Percentiles rank a stretch among this genome's conserved stretches.
These are phyloP conservation scores for Pteromalus puparum DNA, from an alignment of 1,140 invertebrate species.

Conservation along the genomic window DNA sequence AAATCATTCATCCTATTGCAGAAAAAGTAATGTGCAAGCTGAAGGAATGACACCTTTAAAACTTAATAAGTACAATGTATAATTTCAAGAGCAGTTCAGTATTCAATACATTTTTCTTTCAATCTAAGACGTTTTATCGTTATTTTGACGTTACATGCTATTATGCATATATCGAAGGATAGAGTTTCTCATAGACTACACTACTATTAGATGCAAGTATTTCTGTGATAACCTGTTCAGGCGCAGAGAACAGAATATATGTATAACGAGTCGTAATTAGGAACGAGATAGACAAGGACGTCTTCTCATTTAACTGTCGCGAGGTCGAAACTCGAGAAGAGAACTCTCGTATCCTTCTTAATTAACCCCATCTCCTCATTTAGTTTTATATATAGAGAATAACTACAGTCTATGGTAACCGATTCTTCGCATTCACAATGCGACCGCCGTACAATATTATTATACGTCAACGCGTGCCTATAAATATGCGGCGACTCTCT, in stretches of 20 bases:
- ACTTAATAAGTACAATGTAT: neutral
- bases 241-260: slow-evolving; percentile 41
- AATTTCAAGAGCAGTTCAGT: slow-evolving; percentile 1
- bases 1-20: neutral
- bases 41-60: slow-evolving; percentile 11
- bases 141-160: slow-evolving; percentile 19
- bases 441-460: neutral
- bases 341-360: slow-evolving; percentile 11
- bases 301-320: slow-evolving; percentile 38
- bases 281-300: slow-evolving; percentile 36
- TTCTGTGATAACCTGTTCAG: slow-evolving; percentile 26
- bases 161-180: slow-evolving; percentile 17
- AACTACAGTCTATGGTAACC: neutral
- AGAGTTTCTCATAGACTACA: slow-evolving; percentile 29
- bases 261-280: slow-evolving; percentile 42
- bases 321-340: slow-evolving; percentile 44
- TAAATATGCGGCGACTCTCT: neutral
- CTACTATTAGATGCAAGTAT: slow-evolving; percentile 41
- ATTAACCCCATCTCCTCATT: neutral
- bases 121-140: slow-evolving; percentile 15
- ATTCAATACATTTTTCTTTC: neutral
- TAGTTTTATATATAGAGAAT: neutral
- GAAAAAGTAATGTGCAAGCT: slow-evolving; percentile 16
- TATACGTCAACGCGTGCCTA: neutral
- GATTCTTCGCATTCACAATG: neutral